Conservation (phyloP, 1,140 invertebrate genomes). For the Papilio aristodemus region DNA sequence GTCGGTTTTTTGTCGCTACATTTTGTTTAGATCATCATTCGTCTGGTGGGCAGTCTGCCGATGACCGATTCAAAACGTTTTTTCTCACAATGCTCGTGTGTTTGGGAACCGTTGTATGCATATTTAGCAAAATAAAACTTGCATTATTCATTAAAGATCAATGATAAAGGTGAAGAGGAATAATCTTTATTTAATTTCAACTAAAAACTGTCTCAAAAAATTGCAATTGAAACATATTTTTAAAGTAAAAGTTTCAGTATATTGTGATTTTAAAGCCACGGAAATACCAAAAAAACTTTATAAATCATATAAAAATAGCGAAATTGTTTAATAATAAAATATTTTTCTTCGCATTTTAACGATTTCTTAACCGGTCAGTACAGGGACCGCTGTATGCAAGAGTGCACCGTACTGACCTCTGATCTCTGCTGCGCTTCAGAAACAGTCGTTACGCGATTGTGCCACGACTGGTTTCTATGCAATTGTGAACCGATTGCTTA, state of each 20-base stretch:
- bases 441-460: constrained; percentile 54
- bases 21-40: constrained; percentile 74
- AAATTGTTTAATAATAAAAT: constrained; percentile 10
- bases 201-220: too few species aligned
- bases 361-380: constrained; percentile 9
- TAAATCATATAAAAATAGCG: too few species aligned
- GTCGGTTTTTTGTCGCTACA: constrained; percentile 58
- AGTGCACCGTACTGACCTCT: constrained; percentile 50
- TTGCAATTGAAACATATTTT: too few species aligned
- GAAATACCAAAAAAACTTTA: too few species aligned
- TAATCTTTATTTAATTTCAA: too few species aligned
- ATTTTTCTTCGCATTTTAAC: constrained; percentile 1
- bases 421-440: constrained; percentile 47
- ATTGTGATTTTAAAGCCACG: too few species aligned
- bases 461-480: constrained; percentile 51
- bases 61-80: constrained; percentile 56
- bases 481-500: constrained; percentile 47
- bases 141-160: background rate
- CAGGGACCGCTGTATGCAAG: constrained; percentile 11
- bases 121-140: background rate
- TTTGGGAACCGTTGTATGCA: constrained; percentile 11
- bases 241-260: too few species aligned
- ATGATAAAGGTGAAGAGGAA: too few species aligned
- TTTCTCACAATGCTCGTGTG: constrained; percentile 57
- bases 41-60: constrained; percentile 69